These are phyloP conservation scores for Leucozona laternaria DNA, from an alignment of 2,888 invertebrate species.

Conservation along the genomic window DNA sequence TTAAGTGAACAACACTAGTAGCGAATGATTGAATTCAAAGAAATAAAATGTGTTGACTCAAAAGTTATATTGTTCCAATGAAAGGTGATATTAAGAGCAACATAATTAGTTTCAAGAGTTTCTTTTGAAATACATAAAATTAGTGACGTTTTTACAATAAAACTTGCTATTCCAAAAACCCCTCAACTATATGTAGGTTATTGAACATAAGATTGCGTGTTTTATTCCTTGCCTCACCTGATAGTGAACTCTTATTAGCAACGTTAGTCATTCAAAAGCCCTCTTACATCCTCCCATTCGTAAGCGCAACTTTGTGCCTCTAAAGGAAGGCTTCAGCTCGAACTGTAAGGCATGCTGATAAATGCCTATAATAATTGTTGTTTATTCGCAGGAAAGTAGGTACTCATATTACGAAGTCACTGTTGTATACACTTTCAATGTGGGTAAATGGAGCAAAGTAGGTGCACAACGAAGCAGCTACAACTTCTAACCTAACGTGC, in stretches of 20 bases:
- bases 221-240: neutral
- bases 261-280: slow-evolving; percentile 38
- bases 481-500: slow-evolving; percentile 41
- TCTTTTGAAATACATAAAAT: neutral
- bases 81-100: slow-evolving; percentile 50
- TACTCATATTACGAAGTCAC: slow-evolving; percentile 15
- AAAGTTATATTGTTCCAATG: slow-evolving; percentile 40
- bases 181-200: neutral
- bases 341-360: slow-evolving; percentile 20
- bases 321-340: no score
- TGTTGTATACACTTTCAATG: neutral
- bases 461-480: slow-evolving; percentile 28
- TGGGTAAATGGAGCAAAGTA: slow-evolving; percentile 55
- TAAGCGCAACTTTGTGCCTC: neutral
- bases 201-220: neutral
- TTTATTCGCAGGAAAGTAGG: slow-evolving; percentile 31
- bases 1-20: no score
- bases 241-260: slow-evolving; percentile 8
- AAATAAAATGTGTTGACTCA: slow-evolving; percentile 37
- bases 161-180: neutral
- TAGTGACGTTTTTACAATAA: neutral
- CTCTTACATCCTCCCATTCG: neutral
- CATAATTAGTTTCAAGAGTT: slow-evolving; percentile 41
- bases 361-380: slow-evolving; percentile 47
- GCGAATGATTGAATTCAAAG: neutral